These are phyloP conservation scores for Morone chrysops DNA, from an alignment of 2,113 vertebrate genomes.

Conservation along the genomic window DNA sequence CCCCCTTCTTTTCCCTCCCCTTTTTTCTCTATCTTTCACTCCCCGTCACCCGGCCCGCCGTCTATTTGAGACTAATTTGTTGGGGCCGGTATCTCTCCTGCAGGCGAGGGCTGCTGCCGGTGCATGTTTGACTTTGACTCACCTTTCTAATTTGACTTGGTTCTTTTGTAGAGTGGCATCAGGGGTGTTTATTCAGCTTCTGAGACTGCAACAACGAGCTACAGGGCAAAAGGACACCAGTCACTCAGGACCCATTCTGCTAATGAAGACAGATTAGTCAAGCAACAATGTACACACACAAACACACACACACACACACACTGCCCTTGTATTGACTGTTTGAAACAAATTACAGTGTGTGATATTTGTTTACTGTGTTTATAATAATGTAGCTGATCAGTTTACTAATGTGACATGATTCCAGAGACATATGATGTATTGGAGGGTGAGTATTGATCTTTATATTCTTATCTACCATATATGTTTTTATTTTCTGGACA, in stretches of 20 bases:
- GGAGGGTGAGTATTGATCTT: not conserved
- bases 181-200: conserved; percentile 53
- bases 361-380: not conserved
- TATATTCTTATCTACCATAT: not conserved
- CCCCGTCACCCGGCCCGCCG: not conserved
- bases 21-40: not conserved
- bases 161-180: conserved; percentile 42
- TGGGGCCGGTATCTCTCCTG: conserved; percentile 24
- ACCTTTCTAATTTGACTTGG: conserved; percentile 47
- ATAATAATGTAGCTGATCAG: not conserved
- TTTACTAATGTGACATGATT: not conserved
- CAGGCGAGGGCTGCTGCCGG: conserved; percentile 9
- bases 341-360: not conserved
- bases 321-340: not conserved
- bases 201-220: conserved; percentile 19
- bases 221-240: conserved; percentile 61
- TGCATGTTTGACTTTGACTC: conserved; percentile 65
- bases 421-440: not conserved
- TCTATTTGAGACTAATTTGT: conserved; percentile 45
- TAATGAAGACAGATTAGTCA: conserved; percentile 69
- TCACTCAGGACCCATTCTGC: conserved; percentile 56
- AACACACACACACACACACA: not conserved
- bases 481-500: not conserved
- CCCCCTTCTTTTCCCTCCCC: too few species aligned
- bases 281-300: conserved; percentile 21